Evolutionary conservation across 2,113 vertebrate genomes (phyloP).

Genomic region (Balaeniceps rex): DNA sequence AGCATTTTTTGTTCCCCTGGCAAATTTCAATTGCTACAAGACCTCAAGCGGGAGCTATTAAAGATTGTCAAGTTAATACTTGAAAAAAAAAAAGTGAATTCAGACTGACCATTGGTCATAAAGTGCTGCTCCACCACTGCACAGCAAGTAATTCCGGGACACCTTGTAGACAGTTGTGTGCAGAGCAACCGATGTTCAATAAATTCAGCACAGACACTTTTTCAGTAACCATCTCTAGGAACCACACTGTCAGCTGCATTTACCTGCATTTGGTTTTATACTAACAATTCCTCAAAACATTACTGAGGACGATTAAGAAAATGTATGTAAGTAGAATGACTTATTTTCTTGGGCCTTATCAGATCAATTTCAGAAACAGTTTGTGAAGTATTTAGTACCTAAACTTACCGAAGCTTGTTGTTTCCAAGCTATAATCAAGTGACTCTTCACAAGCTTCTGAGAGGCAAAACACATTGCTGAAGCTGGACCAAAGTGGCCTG

Average conservation of each 20-base stretch:
- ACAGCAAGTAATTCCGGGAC: not conserved
- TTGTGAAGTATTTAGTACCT: not conserved
- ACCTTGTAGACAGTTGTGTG: not conserved
- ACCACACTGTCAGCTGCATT: not conserved
- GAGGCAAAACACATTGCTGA: not conserved
- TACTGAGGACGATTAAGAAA: not conserved
- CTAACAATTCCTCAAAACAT: not conserved
- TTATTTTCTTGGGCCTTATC: not conserved
- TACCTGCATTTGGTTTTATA: not conserved
- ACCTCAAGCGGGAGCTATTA: not conserved
- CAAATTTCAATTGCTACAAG: not conserved
- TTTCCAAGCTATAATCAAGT: not conserved
- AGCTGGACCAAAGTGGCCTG: not conserved
- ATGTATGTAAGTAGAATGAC: not conserved
- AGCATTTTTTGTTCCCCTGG: not conserved
- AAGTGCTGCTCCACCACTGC: not conserved
- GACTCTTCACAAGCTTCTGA: not conserved
- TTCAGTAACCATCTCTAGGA: not conserved
- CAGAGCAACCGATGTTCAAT: not conserved
- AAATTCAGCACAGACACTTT: not conserved
- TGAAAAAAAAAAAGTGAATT: not conserved
- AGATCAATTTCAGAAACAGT: not conserved
- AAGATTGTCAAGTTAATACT: slow-evolving; percentile 7
- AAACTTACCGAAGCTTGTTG: not conserved
- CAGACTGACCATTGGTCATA: not conserved